phyloP scores from a whole-genome alignment of 2,888 invertebrate genomes.

The Drosophila acutilabella region DNA sequence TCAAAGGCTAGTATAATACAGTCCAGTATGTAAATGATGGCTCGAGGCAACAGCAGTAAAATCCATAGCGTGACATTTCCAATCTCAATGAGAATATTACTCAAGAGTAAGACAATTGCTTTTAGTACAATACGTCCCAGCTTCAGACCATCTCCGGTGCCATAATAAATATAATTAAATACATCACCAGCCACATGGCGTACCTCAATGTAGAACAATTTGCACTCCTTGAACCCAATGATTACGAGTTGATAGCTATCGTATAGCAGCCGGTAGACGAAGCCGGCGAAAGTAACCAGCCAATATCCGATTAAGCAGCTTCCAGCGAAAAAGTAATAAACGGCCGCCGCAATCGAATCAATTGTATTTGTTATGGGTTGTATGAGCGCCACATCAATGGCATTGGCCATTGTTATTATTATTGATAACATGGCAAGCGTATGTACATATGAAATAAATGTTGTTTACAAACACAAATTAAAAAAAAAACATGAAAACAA shows the following conservation, averaged over 20 bases:
- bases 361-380: slow-evolving; percentile 38
- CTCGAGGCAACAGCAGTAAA: slow-evolving; percentile 51
- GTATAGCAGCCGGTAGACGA: slow-evolving; percentile 33
- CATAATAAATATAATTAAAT: slow-evolving; percentile 41
- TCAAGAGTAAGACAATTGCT: slow-evolving; percentile 13
- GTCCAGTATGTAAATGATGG: slow-evolving; percentile 44
- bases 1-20: slow-evolving; percentile 21
- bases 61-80: slow-evolving; percentile 55
- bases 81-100: slow-evolving; percentile 43
- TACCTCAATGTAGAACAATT: slow-evolving; percentile 13
- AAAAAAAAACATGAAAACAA: slow-evolving; percentile 29
- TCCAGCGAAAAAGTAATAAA: slow-evolving; percentile 50
- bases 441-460: slow-evolving; percentile 26
- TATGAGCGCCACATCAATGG: slow-evolving; percentile 46
- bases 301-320: slow-evolving; percentile 59
- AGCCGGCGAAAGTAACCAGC: slow-evolving; percentile 33
- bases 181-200: slow-evolving; percentile 3
- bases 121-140: slow-evolving; percentile 2
- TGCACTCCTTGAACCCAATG: slow-evolving; percentile 2
- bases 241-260: slow-evolving; percentile 1
- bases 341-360: slow-evolving; percentile 29
- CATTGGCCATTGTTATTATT: slow-evolving; percentile 22
- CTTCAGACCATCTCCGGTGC: slow-evolving; percentile 27
- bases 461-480: slow-evolving; percentile 5
- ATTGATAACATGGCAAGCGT: slow-evolving; percentile 40